These are phyloP conservation scores for Ylistrum balloti DNA, from an alignment of 1,140 invertebrate species.

Conservation along the genomic window DNA sequence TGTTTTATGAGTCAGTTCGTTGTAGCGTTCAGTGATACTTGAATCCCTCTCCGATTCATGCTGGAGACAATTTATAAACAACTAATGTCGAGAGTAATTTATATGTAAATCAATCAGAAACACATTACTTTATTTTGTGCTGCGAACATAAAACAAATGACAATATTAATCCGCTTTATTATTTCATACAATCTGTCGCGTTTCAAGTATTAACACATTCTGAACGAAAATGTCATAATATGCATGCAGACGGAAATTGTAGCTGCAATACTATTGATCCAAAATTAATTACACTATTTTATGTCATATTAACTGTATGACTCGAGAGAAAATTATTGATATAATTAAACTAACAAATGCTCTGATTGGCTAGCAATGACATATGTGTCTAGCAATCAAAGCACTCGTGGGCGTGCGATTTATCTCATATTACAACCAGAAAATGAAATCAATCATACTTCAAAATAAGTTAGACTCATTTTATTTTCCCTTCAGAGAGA, in stretches of 20 bases:
- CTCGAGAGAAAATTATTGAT: not conserved
- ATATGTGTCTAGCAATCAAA: not conserved
- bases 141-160: not conserved
- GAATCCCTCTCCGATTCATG: not conserved
- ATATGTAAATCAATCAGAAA: not conserved
- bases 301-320: not conserved
- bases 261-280: too few relatives aligned
- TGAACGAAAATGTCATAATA: too few relatives aligned
- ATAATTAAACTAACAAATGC: not conserved
- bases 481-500: not conserved
- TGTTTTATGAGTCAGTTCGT: not conserved
- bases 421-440: not conserved
- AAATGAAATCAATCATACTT: not conserved
- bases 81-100: not conserved
- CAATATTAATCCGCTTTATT: not conserved
- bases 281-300: too few relatives aligned
- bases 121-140: not conserved
- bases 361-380: not conserved
- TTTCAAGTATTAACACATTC: too few relatives aligned
- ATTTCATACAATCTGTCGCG: too few relatives aligned
- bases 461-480: not conserved
- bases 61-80: not conserved
- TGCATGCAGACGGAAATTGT: too few relatives aligned
- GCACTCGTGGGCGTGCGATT: not conserved
- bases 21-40: not conserved